phyloP scores from a whole-genome alignment of 1,140 invertebrate genomes.

The Euborellia annulipes region DNA sequence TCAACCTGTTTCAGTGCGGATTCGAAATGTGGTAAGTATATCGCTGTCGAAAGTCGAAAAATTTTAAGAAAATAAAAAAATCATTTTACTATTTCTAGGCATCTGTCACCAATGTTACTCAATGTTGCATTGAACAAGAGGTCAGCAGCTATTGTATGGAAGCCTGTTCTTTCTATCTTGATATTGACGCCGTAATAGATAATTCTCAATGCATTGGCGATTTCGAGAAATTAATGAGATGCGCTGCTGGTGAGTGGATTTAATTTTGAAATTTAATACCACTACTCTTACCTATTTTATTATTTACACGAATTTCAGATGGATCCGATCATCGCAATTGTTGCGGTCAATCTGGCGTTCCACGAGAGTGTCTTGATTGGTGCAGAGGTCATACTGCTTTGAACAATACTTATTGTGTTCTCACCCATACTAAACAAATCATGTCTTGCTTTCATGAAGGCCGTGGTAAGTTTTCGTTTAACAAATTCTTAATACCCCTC shows the following conservation, averaged over 20 bases:
- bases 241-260: constrained; percentile 46
- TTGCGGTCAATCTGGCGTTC: constrained; percentile 56
- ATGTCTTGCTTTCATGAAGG: constrained; percentile 66
- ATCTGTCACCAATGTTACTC: constrained; percentile 47
- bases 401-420: constrained; percentile 44
- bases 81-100: constrained; percentile 19
- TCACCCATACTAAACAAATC: constrained; percentile 55
- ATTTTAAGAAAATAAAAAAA: too few relatives aligned
- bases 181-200: constrained; percentile 63
- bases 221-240: constrained; percentile 72
- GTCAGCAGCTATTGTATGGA: constrained; percentile 55
- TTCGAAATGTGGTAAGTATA: constrained; percentile 32
- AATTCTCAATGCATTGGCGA: constrained; percentile 60
- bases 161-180: constrained; percentile 62
- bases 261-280: not conserved
- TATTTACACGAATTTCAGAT: constrained; percentile 22
- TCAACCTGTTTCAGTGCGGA: constrained; percentile 50
- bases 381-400: constrained; percentile 47
- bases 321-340: constrained; percentile 57
- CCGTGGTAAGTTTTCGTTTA: constrained; percentile 33
- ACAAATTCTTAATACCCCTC: too few relatives aligned
- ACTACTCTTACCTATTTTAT: not conserved
- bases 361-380: constrained; percentile 56
- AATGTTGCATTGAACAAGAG: constrained; percentile 59
- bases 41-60: too few relatives aligned